Evolutionary conservation across 2,888 invertebrate species (phyloP), one percentile per base, ranked within the genome.

Genomic region (Thumatha senex): DNA sequence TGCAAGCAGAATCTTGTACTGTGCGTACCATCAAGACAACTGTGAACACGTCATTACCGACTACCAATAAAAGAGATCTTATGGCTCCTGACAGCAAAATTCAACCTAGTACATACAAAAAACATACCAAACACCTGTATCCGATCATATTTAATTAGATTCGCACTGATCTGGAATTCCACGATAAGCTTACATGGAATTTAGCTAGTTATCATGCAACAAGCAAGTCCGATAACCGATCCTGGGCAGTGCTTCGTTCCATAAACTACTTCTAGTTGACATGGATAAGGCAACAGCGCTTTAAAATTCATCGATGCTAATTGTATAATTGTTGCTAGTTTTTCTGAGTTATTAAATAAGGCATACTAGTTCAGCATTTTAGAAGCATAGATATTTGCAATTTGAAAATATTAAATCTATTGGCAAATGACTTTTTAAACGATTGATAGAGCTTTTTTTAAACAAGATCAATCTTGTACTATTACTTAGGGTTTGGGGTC

Each of bases 301-400:
- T 45, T 29, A 53, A 52, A 45, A 45, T 34, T 45, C 30, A 46
- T 44, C 18, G 33, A 46, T 36, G 38, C 43, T 50, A 50, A 54
- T 54, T 46, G 46, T 50, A 49, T 50, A 43, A 50, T 54, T 47
- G 40, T 40, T 36, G 10, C 45, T 34, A 38, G 10, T 50, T 54
- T 47, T 49, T 41, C 11, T 45, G 1, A 7, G 0, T 29, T 24
- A 13, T 5, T 30, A 31, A 10, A 7, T 8, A 12, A 15, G 40
- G 24, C n/a, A 39, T 39, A n/a, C 8, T 12, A 13, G 10, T 29
- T 40, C 13, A 30, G 13, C n/a, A 14, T 40, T 40, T 40, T 30
- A 29, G 24, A 0, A 30, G 13, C 7, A 13, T 7, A 36, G 14
- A 9, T 13, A 2, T n/a, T n/a, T 0, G 2, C 7, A 39, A 24